Conservation (phyloP, 2,888 invertebrate species). For the Hypselothyrea guttata region DNA sequence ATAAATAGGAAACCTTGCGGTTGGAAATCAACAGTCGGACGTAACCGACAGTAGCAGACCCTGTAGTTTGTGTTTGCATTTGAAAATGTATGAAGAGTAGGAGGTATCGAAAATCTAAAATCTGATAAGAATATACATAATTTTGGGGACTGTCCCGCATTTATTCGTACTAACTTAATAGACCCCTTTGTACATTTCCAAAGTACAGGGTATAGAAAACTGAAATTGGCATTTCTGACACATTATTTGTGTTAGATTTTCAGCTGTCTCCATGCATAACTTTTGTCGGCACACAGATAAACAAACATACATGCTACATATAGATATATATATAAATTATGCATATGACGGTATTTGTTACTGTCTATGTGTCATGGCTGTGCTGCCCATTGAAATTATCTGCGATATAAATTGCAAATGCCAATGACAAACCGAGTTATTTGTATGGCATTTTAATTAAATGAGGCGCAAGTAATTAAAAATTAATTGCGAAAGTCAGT, state of each 20-base stretch:
- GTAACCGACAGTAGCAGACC: too few species aligned
- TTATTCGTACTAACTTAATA: not conserved
- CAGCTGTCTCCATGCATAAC: slow-evolving; percentile 14
- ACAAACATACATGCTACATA: too few species aligned
- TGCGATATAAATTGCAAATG: slow-evolving; percentile 21
- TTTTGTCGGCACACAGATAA: not conserved
- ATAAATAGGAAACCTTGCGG: too few species aligned
- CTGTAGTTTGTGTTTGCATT: not conserved
- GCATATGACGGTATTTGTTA: slow-evolving; percentile 25
- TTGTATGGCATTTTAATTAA: slow-evolving; percentile 38
- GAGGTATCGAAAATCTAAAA: too few species aligned
- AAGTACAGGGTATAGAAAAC: not conserved
- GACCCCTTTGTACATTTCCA: too few species aligned
- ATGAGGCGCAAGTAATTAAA: slow-evolving; percentile 34
- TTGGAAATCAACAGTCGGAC: too few species aligned
- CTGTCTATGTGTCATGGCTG: slow-evolving; percentile 6
- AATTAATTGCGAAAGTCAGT: not conserved
- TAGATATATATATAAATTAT: slow-evolving; percentile 32
- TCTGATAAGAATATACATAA: too few species aligned
- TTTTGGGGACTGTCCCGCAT: too few species aligned
- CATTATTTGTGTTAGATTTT: slow-evolving; percentile 6
- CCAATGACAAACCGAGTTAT: slow-evolving; percentile 24
- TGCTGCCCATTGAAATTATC: slow-evolving; percentile 3
- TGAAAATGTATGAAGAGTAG: too few species aligned
- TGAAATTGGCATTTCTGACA: slow-evolving; percentile 20